Percentiles rank a stretch among this genome's conserved stretches.
Conservation (phyloP, 1,140 invertebrate species). For the Palaemon carinicauda region DNA sequence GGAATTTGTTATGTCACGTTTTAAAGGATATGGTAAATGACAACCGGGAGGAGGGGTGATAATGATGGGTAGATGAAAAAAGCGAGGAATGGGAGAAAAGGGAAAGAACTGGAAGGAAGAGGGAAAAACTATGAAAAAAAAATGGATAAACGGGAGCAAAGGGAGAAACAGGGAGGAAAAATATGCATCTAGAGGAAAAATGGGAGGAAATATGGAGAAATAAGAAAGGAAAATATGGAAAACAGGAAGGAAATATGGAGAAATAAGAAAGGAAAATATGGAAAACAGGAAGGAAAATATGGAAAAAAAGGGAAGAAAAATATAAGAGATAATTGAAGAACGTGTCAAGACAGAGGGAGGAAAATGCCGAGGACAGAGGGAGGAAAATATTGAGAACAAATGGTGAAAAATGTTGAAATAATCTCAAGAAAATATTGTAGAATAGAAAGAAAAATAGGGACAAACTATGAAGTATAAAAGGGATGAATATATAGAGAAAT, state of each 20-base stretch:
- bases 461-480: too few relatives aligned
- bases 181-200: too few relatives aligned
- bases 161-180: not conserved
- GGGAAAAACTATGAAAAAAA: not conserved
- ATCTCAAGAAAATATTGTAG: not conserved
- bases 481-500: not conserved
- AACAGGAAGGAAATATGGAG: not conserved
- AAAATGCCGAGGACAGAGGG: too few relatives aligned
- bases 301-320: not conserved
- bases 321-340: not conserved
- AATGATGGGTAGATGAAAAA: not conserved
- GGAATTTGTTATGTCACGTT: not conserved
- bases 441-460: not conserved
- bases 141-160: not conserved
- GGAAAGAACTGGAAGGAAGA: not conserved
- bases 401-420: too few relatives aligned
- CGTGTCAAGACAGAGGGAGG: too few relatives aligned
- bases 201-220: not conserved
- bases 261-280: not conserved
- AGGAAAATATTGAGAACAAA: too few relatives aligned
- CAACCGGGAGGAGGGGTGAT: not conserved
- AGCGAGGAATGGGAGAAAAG: not conserved
- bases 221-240: not conserved
- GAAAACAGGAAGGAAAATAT: not conserved
- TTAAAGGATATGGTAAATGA: too few relatives aligned